Conservation (phyloP, 2,888 invertebrate species). For the Caenorhabditis parvicauda region DNA sequence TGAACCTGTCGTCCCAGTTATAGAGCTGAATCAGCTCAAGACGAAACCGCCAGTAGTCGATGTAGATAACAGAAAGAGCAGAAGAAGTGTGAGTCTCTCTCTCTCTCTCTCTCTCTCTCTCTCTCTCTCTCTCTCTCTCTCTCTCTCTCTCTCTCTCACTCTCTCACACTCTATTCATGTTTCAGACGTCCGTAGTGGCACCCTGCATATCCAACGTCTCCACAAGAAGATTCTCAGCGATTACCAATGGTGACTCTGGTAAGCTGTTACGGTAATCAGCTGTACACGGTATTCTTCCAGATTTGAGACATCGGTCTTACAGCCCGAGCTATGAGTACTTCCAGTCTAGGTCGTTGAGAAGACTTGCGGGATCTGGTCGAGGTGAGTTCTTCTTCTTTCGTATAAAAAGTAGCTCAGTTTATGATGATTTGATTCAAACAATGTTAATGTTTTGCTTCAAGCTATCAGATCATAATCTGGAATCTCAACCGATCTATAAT, state of each 20-base stretch:
- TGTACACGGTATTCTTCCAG: too few species aligned
- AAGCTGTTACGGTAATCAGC: too few species aligned
- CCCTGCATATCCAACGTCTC: not conserved
- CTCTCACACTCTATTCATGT: conserved; percentile 1
- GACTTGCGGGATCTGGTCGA: not conserved
- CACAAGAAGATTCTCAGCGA: conserved; percentile 20
- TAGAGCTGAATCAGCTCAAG: too few species aligned
- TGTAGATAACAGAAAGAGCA: not conserved
- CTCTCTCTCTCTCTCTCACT: not conserved
- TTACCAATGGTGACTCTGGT: too few species aligned
- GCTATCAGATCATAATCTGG: too few species aligned
- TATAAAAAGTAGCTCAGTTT: not conserved
- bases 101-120: conserved; percentile 7
- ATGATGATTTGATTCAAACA: not conserved
- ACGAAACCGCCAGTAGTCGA: too few species aligned
- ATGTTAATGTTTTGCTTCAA: not conserved
- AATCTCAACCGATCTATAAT: too few species aligned
- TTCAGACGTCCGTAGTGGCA: conserved; percentile 24
- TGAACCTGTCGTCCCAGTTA: too few species aligned
- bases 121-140: conserved; percentile 8
- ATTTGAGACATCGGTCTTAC: too few species aligned
- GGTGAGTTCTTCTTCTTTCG: not conserved
- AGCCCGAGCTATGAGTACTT: conserved; percentile 24
- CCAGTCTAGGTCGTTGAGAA: conserved; percentile 17
- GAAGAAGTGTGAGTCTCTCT: conserved; percentile 18